Evolutionary conservation across 2,888 invertebrate species (phyloP).

Genomic region (Blera fallax): DNA sequence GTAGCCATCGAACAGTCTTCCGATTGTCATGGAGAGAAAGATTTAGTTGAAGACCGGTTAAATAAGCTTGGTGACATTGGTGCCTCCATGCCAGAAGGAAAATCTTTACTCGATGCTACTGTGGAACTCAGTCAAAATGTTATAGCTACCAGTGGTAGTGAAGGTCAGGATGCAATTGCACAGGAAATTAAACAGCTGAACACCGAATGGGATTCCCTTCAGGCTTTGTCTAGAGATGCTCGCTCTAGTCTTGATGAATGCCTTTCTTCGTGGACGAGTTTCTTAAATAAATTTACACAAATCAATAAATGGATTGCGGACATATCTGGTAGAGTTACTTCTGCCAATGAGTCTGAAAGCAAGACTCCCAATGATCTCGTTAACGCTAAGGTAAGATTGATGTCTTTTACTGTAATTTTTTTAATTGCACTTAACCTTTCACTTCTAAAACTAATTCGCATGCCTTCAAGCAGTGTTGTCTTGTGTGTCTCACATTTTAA

Average conservation of each 20-base stretch:
- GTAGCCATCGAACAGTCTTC: conserved; percentile 92
- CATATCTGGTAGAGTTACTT: conserved; percentile 86
- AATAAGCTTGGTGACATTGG: conserved; percentile 88
- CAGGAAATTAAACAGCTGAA: conserved; percentile 92
- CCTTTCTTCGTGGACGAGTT: conserved; percentile 91
- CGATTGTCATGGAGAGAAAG: conserved; percentile 94
- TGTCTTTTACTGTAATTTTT: conserved; percentile 1
- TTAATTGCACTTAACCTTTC: conserved; percentile 2
- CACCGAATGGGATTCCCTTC: conserved; percentile 91
- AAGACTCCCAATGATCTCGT: conserved; percentile 90
- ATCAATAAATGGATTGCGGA: conserved; percentile 90
- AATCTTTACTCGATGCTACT: conserved; percentile 88
- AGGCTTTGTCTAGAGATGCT: conserved; percentile 89
- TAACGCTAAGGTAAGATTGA: conserved; percentile 86
- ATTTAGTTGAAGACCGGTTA: conserved; percentile 89
- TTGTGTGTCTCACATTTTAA: not conserved
- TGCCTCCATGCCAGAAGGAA: conserved; percentile 87
- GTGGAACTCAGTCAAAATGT: conserved; percentile 89
- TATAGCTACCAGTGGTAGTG: conserved; percentile 89
- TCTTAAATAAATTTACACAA: conserved; percentile 87
- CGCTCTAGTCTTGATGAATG: conserved; percentile 89
- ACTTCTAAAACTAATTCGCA: conserved; percentile 3
- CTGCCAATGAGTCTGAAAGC: conserved; percentile 87
- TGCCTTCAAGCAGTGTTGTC: conserved; percentile 8
- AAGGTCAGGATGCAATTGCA: conserved; percentile 91